phyloP scores from a whole-genome alignment of 2,888 invertebrate species.

The Tachina fera region DNA sequence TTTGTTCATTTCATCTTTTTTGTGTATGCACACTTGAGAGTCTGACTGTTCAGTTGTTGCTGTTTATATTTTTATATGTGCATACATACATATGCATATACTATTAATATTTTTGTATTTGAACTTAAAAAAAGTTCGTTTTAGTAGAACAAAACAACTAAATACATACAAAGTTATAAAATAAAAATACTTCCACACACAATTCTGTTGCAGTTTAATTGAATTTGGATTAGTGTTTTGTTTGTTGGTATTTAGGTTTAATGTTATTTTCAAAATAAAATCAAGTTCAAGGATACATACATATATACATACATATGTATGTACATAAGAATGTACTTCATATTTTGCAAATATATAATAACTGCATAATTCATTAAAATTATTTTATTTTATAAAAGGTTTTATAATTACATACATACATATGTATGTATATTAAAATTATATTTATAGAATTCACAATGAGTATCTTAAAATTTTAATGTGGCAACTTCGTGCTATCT shows the following conservation, averaged over 20 bases:
- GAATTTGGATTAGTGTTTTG: conserved; percentile 26
- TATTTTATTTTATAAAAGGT: too few relatives aligned
- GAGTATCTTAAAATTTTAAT: too few relatives aligned
- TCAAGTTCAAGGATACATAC: conserved; percentile 70
- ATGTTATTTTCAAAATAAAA: conserved; percentile 51
- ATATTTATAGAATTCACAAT: too few relatives aligned
- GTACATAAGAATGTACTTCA: too few relatives aligned
- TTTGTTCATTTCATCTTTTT: conserved; percentile 26
- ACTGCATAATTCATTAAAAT: too few relatives aligned
- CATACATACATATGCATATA: background rate
- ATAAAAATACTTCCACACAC: background rate
- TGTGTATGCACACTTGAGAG: background rate
- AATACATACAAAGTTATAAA: background rate
- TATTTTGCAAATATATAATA: too few relatives aligned
- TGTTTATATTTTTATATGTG: background rate
- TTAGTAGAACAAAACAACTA: background rate
- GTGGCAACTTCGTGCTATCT: too few relatives aligned
- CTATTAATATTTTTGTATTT: conserved; percentile 18
- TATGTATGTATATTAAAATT: too few relatives aligned
- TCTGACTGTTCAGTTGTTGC: background rate
- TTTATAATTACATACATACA: too few relatives aligned
- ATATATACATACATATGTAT: background rate
- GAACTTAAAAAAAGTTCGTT: background rate
- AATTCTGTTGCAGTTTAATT: conserved; percentile 26
- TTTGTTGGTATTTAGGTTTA: background rate